phyloP scores from a whole-genome alignment of 2,888 invertebrate species.

The Xestia ashworthii region DNA sequence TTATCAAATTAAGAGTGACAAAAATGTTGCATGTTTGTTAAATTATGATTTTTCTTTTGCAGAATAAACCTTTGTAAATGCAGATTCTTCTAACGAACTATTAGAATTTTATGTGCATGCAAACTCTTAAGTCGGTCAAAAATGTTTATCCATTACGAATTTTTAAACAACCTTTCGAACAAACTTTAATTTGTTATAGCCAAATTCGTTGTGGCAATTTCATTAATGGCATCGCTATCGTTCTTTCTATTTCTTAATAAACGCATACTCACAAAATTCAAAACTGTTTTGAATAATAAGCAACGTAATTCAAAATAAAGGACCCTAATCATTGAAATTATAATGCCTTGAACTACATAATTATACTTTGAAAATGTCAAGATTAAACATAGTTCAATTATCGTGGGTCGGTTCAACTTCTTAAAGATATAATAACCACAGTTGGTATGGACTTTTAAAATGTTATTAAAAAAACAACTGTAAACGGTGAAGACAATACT shows the following conservation, averaged over 20 bases:
- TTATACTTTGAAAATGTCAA: slow-evolving; percentile 47
- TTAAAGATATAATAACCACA: slow-evolving; percentile 28
- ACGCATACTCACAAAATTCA: background rate
- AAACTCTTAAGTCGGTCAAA: background rate
- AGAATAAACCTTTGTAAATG: background rate
- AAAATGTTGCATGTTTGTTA: background rate
- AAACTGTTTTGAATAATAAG: slow-evolving; percentile 10
- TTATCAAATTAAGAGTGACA: background rate
- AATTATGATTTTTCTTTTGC: background rate
- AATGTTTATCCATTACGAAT: slow-evolving; percentile 12
- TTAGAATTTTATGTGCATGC: background rate
- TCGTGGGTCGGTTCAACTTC: slow-evolving; percentile 24
- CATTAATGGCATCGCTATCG: background rate
- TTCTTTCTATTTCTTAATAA: background rate
- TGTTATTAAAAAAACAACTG: slow-evolving; percentile 4
- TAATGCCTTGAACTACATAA: slow-evolving; percentile 45
- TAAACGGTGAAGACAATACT: slow-evolving; percentile 12
- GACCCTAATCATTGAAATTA: slow-evolving; percentile 39
- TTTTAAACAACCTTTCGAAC: slow-evolving; percentile 12
- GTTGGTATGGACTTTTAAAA: background rate
- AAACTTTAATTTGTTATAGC: slow-evolving; percentile 1
- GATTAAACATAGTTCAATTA: slow-evolving; percentile 53
- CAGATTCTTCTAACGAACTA: background rate
- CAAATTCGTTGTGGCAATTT: slow-evolving; percentile 22
- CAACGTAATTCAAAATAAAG: slow-evolving; percentile 32